Percentiles rank a stretch among this genome's conserved stretches.
Conservation (phyloP, 2,888 invertebrate species). For the Drosophila lacicola region DNA sequence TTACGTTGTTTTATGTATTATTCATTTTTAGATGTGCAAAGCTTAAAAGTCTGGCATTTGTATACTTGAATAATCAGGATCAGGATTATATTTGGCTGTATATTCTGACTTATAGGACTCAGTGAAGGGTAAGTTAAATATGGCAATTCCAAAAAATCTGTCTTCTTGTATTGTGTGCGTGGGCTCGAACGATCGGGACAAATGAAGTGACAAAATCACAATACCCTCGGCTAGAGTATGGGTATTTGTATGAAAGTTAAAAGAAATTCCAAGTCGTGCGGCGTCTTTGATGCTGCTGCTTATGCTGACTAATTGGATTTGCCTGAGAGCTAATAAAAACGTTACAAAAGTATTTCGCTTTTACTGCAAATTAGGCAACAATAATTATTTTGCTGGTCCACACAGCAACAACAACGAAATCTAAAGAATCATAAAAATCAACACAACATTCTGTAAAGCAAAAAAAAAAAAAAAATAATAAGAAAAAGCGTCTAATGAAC, state of each 20-base stretch:
- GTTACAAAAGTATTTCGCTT: slow-evolving; percentile 73
- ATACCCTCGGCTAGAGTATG: background rate
- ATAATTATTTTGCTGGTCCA: slow-evolving; percentile 68
- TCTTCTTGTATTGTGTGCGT: background rate
- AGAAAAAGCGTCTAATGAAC: slow-evolving; percentile 24
- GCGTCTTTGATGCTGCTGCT: slow-evolving; percentile 65
- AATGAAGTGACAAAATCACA: background rate
- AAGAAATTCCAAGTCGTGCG: slow-evolving; percentile 41
- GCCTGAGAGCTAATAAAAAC: slow-evolving; percentile 73
- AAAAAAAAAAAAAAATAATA: slow-evolving; percentile 2
- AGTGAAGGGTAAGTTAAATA: no score
- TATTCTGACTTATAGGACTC: no score
- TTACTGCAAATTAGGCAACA: slow-evolving; percentile 79
- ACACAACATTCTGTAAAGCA: slow-evolving; percentile 25
- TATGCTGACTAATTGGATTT: slow-evolving; percentile 77
- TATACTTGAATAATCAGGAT: no score
- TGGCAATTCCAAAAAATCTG: no score
- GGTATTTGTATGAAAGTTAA: slow-evolving; percentile 21
- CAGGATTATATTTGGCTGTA: no score
- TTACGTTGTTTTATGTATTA: no score
- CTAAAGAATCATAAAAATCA: slow-evolving; percentile 57
- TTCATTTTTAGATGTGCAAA: no score
- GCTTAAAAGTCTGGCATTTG: no score
- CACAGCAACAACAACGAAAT: slow-evolving; percentile 30
- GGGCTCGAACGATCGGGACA: no score